Conservation (phyloP, 2,888 invertebrate species). For the Digitonthophagus gazella region DNA sequence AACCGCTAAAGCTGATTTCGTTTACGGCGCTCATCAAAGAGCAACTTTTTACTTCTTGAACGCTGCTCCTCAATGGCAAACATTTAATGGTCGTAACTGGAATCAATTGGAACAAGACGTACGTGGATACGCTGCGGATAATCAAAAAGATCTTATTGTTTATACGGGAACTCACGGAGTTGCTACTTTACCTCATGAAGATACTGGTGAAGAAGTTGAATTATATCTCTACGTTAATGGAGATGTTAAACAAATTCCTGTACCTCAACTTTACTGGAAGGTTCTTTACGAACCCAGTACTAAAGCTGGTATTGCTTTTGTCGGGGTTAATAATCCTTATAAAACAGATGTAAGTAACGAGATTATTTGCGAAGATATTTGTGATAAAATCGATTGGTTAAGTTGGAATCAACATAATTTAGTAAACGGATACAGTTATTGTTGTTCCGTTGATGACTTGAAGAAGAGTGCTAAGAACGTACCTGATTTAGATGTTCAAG, state of each 20-base stretch:
- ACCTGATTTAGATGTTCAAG: slow-evolving; percentile 53
- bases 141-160: slow-evolving; percentile 46
- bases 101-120: slow-evolving; percentile 52
- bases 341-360: slow-evolving; percentile 34
- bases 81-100: slow-evolving; percentile 61
- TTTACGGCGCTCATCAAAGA: slow-evolving; percentile 58
- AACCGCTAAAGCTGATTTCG: slow-evolving; percentile 60
- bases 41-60: slow-evolving; percentile 64
- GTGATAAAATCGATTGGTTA: slow-evolving; percentile 59
- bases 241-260: slow-evolving; percentile 52
- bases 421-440: slow-evolving; percentile 60
- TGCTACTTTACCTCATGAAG: slow-evolving; percentile 55
- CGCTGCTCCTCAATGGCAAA: slow-evolving; percentile 66
- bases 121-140: slow-evolving; percentile 49
- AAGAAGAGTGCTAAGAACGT: slow-evolving; percentile 55
- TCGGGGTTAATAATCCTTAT: slow-evolving; percentile 63
- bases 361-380: slow-evolving; percentile 50
- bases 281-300: slow-evolving; percentile 56
- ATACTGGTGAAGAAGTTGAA: slow-evolving; percentile 31
- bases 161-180: slow-evolving; percentile 63
- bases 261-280: slow-evolving; percentile 60
- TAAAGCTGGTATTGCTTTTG: slow-evolving; percentile 57
- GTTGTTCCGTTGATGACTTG: slow-evolving; percentile 60
- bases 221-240: slow-evolving; percentile 43
- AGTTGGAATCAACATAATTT: slow-evolving; percentile 55